A percentile compares a stretch with the other conserved stretches of the same genome.
These are phyloP conservation scores for Grammomys dolichurus DNA, from an alignment of 2,113 vertebrate genomes.

Conservation along the genomic window DNA sequence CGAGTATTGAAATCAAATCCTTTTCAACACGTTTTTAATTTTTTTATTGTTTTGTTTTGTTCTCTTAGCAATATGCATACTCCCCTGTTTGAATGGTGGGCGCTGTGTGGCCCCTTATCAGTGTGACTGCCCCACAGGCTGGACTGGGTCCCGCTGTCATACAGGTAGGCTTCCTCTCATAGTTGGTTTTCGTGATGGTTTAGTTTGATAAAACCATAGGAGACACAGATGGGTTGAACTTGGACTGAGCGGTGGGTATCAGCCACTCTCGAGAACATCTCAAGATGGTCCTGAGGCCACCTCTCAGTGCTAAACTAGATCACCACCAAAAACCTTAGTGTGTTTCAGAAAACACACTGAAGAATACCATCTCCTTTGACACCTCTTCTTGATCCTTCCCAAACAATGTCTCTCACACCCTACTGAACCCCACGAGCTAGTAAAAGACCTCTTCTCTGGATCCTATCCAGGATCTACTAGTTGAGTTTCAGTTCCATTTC, in stretches of 20 bases:
- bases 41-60: slow-evolving; percentile 31
- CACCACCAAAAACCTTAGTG: background rate
- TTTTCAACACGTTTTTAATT: background rate
- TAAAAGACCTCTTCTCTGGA: background rate
- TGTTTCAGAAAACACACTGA: background rate
- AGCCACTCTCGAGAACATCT: background rate
- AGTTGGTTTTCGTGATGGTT: background rate
- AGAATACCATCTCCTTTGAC: background rate
- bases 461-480: background rate
- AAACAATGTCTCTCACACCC: background rate
- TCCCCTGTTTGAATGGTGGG: slow-evolving; percentile 97
- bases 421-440: background rate
- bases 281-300: background rate
- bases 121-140: slow-evolving; percentile 94
- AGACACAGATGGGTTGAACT: background rate
- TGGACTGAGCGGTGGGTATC: background rate
- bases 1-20: background rate
- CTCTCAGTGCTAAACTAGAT: background rate
- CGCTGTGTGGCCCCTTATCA: slow-evolving; percentile 95
- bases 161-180: slow-evolving; percentile 88
- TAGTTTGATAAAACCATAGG: background rate
- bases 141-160: slow-evolving; percentile 96
- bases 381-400: background rate
- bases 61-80: slow-evolving; percentile 95
- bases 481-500: background rate